Evolutionary conservation across 2,888 invertebrate species (phyloP), one percentile per base, ranked within the genome.

Genomic region (Polia nebulosa): DNA sequence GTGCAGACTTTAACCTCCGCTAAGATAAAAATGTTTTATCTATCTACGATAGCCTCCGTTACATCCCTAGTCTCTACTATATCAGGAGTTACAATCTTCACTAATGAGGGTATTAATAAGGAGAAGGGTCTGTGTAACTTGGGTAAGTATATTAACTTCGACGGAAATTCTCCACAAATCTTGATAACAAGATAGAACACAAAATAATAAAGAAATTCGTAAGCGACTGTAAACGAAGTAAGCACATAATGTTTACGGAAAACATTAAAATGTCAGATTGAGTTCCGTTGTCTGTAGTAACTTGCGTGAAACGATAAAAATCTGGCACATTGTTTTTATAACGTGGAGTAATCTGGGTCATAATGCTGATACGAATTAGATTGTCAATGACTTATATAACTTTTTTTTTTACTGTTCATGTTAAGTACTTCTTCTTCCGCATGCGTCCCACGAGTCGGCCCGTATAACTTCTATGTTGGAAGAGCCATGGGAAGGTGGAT

Each of bases 101-200:
- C 34, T 70, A 66, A 66, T 56, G 66, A 66, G 27, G 70, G 22
- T 70, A 22, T 57, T 29, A 57, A 56, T 34, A 36, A 22, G n/a
- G 27, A 55, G 22, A 36, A 36, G 29, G 44, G n/a, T 45, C 39
- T 29, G 6, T n/a, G 6, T 17, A 41, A 41, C 39, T 7, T 41
- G 39, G 15, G 39, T n/a, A n/a, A n/a, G n/a, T 17, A n/a, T 41
- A 36, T 36, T 36, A 41, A 41, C 39, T n/a, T 41, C n/a, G 39
- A n/a, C 39, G 17, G 39, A 41, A 41, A 41, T n/a, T n/a, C 7
- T n/a, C 2, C 39, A 41, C 39, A 41, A 20, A 29, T 32, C 7
- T 52, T 29, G 6, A n/a, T 32, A 7, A 29, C 13, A 20, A 52
- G 11, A 22, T 13, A 57, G 20, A n/a, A 1, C 20, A 11, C 47